A percentile compares a stretch with the other conserved stretches of the same genome.
Conservation (phyloP, 2,113 vertebrate genomes). For the Anarrhichthys ocellatus region DNA sequence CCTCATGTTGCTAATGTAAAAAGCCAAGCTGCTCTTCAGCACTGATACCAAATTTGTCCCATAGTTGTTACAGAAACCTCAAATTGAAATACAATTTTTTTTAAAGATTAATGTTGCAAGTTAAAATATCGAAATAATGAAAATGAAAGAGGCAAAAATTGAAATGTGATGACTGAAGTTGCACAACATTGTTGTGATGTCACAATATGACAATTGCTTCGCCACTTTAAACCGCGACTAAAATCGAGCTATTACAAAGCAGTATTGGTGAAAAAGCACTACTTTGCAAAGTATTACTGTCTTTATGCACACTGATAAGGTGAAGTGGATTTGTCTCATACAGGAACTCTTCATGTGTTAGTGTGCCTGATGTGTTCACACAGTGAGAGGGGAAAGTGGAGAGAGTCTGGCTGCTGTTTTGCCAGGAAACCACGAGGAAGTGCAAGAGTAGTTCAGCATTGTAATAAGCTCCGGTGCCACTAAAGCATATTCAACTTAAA, state of each 20-base stretch:
- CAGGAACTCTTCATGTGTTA: not conserved
- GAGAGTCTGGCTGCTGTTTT: not conserved
- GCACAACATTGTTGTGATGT: not conserved
- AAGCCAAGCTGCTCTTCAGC: not conserved
- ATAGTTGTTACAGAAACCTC: not conserved
- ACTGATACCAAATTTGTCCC: not conserved
- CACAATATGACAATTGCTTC: not conserved
- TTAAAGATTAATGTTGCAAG: not conserved
- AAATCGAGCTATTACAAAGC: not conserved
- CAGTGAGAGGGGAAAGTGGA: not conserved
- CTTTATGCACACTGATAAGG: not conserved
- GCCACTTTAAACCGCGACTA: not conserved
- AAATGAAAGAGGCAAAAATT: not conserved
- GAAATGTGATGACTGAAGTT: not conserved
- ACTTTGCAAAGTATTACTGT: not conserved
- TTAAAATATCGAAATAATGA: not conserved
- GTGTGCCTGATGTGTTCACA: not conserved
- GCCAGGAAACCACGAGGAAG: not conserved
- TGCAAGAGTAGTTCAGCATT: conserved; percentile 11
- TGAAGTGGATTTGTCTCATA: conserved; percentile 3
- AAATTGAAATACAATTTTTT: not conserved
- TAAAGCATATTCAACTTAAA: conserved; percentile 41
- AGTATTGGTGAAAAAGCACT: not conserved
- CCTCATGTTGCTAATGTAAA: not conserved
- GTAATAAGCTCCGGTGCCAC: conserved; percentile 4